A percentile compares a stretch with the other conserved stretches of the same genome.
Conservation (phyloP, 1,140 invertebrate species). For the Drosophila triauraria region DNA sequence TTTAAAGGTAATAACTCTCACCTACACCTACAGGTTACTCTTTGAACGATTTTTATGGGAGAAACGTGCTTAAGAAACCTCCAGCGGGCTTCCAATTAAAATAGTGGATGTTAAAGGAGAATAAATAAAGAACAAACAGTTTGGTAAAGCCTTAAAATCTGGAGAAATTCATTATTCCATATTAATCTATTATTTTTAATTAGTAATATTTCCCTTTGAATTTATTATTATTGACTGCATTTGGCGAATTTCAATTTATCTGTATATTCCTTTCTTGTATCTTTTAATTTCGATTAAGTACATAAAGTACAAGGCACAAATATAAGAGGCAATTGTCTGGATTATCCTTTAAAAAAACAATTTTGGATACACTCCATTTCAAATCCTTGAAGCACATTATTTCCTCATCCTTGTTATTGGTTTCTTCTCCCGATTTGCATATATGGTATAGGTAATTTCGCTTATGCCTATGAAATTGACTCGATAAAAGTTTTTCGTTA, state of each 20-base stretch:
- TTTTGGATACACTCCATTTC: background rate
- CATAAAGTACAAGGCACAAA: background rate
- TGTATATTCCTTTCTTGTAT: background rate
- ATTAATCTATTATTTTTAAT: too few relatives aligned
- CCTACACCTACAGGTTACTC: background rate
- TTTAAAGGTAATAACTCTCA: conserved; percentile 20
- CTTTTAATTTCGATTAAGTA: background rate
- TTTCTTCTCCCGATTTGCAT: conserved; percentile 40
- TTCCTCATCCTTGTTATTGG: background rate
- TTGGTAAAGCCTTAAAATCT: background rate
- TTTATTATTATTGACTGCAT: background rate
- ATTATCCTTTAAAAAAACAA: background rate
- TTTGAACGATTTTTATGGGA: conserved; percentile 1
- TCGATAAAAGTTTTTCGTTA: conserved; percentile 53
- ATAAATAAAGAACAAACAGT: background rate
- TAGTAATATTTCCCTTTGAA: background rate
- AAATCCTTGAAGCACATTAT: conserved; percentile 12
- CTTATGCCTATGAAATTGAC: conserved; percentile 50
- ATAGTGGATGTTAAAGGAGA: background rate
- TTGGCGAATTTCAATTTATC: background rate
- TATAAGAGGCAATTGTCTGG: background rate
- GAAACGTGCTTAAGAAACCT: background rate
- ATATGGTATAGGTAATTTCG: conserved; percentile 41
- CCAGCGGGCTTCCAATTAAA: background rate
- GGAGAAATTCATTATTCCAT: background rate